Percentiles rank a stretch among this genome's conserved stretches.
These are phyloP conservation scores for Leptinotarsa texana DNA, from an alignment of 1,140 invertebrate species.

Conservation along the genomic window DNA sequence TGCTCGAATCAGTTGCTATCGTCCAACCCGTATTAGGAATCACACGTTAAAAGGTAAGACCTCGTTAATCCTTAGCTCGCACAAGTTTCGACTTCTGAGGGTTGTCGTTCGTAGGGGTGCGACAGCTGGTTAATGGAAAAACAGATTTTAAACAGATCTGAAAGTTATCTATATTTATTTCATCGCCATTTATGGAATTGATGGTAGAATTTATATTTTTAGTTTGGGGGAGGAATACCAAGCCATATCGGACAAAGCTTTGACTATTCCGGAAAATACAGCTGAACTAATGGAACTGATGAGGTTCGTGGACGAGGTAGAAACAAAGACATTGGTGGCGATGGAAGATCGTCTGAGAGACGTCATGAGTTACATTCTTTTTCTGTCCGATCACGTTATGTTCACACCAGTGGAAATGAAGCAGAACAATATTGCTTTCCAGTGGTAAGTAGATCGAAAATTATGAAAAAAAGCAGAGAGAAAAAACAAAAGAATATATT, in stretches of 20 bases:
- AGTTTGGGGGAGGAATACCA: conserved; percentile 87
- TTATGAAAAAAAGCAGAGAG: neutral
- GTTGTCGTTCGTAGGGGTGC: no score
- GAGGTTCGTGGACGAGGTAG: conserved; percentile 74
- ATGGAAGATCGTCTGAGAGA: conserved; percentile 75
- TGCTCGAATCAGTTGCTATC: no score
- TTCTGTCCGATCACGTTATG: conserved; percentile 77
- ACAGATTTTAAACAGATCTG: no score
- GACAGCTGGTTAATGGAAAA: no score
- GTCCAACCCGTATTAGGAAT: no score
- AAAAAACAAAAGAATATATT: no score
- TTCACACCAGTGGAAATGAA: conserved; percentile 84
- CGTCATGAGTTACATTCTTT: conserved; percentile 71
- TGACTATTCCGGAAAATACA: conserved; percentile 81
- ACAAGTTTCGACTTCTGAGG: no score
- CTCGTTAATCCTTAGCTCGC: no score
- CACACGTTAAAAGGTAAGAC: no score
- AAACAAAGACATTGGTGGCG: conserved; percentile 70
- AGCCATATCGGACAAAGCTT: conserved; percentile 74
- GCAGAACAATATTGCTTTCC: conserved; percentile 82
- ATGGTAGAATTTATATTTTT: no score
- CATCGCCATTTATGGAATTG: no score
- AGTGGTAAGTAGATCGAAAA: conserved; percentile 64
- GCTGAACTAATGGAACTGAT: conserved; percentile 82
- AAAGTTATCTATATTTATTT: no score